Conservation (phyloP, 2,797 vertebrate species). For the Cyclopterus lumpus region DNA sequence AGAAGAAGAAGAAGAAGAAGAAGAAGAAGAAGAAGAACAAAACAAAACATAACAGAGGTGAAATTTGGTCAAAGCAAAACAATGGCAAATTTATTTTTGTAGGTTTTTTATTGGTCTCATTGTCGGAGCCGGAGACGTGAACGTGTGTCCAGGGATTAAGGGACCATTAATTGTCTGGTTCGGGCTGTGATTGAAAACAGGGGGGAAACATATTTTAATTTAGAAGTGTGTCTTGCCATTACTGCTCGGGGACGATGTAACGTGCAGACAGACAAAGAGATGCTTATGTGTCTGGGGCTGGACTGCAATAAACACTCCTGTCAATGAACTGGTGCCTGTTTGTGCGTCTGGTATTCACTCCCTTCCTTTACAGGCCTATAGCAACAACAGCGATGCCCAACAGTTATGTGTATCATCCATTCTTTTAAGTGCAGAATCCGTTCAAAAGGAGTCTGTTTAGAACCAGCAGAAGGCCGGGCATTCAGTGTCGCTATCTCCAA, state of each 20-base stretch:
- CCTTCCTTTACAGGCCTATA: background rate
- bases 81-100: constrained; percentile 39
- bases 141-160: constrained; percentile 34
- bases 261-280: constrained; percentile 53
- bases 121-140: constrained; percentile 16
- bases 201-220: constrained; percentile 65
- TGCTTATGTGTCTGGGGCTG: constrained; percentile 17
- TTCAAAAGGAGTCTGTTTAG: background rate
- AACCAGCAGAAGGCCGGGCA: background rate
- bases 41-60: background rate
- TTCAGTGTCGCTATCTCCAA: background rate
- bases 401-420: background rate
- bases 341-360: background rate
- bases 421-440: background rate
- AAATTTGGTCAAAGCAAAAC: constrained; percentile 39
- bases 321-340: background rate
- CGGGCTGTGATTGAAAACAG: constrained; percentile 44
- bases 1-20: too few species aligned
- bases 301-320: constrained; percentile 10
- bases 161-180: constrained; percentile 54
- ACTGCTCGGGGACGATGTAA: constrained; percentile 31
- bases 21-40: too few species aligned
- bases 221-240: constrained; percentile 42
- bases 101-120: constrained; percentile 28
- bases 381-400: background rate